Percentiles rank a stretch among this genome's conserved stretches.
phyloP scores from a whole-genome alignment of 1,140 invertebrate genomes.

The Papilio glaucus region DNA sequence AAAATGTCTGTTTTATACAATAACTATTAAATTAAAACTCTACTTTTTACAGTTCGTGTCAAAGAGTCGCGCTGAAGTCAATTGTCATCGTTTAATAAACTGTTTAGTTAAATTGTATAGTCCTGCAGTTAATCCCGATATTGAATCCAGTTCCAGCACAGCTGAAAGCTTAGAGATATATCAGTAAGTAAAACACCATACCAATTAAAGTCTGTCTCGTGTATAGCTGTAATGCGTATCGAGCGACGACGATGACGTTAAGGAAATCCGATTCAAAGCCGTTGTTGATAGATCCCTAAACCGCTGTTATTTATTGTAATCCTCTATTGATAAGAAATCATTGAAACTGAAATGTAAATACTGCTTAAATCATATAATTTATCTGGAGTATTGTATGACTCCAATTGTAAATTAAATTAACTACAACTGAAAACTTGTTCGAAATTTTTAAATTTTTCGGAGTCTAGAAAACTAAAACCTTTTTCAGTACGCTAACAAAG shows the following conservation, averaged over 20 bases:
- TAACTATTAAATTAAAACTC: constrained; percentile 13
- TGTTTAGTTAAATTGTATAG: constrained; percentile 78
- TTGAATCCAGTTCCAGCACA: constrained; percentile 66
- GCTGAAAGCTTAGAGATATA: constrained; percentile 81
- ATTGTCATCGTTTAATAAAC: constrained; percentile 79
- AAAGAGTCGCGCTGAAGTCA: constrained; percentile 77
- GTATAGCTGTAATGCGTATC: not conserved
- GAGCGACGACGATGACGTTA: not conserved
- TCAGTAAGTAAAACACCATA: constrained; percentile 68
- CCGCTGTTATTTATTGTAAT: no score
- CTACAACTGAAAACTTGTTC: no score
- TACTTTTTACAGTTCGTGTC: constrained; percentile 63
- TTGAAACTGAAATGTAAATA: no score
- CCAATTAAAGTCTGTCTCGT: no score
- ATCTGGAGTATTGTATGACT: no score
- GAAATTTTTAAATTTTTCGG: no score
- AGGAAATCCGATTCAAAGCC: not conserved
- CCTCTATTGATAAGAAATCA: no score
- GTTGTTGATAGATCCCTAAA: no score
- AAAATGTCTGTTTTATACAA: no score
- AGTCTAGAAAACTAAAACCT: no score
- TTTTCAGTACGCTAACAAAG: constrained; percentile 76
- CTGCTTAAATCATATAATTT: no score
- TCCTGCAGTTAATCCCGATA: constrained; percentile 68
- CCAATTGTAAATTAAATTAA: no score